Percentiles rank a stretch among this genome's conserved stretches.
Conservation (phyloP, 2,113 vertebrate genomes). For the Oceanites oceanicus region DNA sequence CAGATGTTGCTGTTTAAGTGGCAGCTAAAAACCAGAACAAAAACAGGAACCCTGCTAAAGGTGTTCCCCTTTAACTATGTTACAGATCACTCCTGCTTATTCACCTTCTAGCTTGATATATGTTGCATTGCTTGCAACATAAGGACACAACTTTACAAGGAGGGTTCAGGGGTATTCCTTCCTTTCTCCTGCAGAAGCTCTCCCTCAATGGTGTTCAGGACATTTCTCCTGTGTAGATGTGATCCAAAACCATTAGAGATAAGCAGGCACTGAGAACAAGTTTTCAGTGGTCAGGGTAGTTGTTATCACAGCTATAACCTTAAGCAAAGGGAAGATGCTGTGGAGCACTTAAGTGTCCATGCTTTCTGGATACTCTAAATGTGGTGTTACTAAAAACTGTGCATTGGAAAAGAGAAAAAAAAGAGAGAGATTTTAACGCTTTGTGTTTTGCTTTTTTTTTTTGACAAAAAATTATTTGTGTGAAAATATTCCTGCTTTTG, state of each 20-base stretch:
- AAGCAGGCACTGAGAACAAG: not conserved
- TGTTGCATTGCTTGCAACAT: not conserved
- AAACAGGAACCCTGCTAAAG: not conserved
- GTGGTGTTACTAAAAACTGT: not conserved
- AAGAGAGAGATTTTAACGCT: accelerated
- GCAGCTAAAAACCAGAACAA: not conserved
- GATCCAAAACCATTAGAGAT: not conserved
- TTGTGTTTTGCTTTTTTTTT: not conserved
- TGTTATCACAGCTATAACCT: not conserved
- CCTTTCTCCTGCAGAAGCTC: not conserved
- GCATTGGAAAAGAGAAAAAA: not conserved
- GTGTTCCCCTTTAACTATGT: accelerated
- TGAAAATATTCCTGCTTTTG: not conserved
- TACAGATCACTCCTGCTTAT: not conserved
- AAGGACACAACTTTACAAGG: not conserved
- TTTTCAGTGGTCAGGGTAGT: not conserved
- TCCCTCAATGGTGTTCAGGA: accelerated
- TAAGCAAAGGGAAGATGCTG: not conserved
- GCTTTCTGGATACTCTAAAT: not conserved
- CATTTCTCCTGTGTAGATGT: not conserved
- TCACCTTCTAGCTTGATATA: not conserved
- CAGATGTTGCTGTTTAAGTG: not conserved
- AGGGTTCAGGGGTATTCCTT: not conserved
- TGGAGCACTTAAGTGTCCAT: not conserved
- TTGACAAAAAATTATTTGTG: not conserved